Evolutionary conservation across 2,888 invertebrate species (phyloP).

Genomic region (Campopleginae sp.): DNA sequence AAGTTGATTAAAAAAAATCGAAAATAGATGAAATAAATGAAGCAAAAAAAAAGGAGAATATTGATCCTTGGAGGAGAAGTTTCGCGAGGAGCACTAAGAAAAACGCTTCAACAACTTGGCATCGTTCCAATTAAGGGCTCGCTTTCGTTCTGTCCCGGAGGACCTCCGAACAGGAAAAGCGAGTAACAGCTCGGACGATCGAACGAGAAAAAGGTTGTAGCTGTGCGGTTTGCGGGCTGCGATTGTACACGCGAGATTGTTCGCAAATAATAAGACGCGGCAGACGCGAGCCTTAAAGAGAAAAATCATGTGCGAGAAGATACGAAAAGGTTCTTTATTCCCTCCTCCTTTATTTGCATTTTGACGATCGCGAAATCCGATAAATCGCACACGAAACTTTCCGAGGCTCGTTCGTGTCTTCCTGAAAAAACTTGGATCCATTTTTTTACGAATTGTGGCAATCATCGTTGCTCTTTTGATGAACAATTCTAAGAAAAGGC

Average conservation of each 20-base stretch:
- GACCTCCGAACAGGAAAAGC: slow-evolving; percentile 25
- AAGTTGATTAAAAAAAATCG: not conserved
- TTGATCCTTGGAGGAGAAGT: not conserved
- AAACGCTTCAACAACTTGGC: not conserved
- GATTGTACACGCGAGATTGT: slow-evolving; percentile 10
- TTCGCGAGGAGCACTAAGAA: not conserved
- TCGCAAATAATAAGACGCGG: not conserved
- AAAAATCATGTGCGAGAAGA: slow-evolving; percentile 35
- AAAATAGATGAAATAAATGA: not conserved
- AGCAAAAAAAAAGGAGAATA: not conserved
- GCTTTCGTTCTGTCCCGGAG: slow-evolving; percentile 26
- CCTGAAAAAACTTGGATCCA: no score
- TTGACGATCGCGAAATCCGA: slow-evolving; percentile 26
- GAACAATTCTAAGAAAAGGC: no score
- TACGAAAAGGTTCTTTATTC: slow-evolving; percentile 32
- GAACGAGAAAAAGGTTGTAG: slow-evolving; percentile 23
- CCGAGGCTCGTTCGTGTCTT: not conserved
- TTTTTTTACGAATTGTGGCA: no score
- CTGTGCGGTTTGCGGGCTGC: slow-evolving; percentile 1
- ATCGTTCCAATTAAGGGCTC: slow-evolving; percentile 59
- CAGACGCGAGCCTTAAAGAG: slow-evolving; percentile 58
- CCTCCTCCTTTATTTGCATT: slow-evolving; percentile 50
- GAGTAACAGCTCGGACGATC: slow-evolving; percentile 10
- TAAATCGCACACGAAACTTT: slow-evolving; percentile 18
- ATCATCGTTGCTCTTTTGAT: no score